Evolutionary conservation across 2,888 invertebrate genomes (phyloP).

Genomic region (Cremastinae sp.): DNA sequence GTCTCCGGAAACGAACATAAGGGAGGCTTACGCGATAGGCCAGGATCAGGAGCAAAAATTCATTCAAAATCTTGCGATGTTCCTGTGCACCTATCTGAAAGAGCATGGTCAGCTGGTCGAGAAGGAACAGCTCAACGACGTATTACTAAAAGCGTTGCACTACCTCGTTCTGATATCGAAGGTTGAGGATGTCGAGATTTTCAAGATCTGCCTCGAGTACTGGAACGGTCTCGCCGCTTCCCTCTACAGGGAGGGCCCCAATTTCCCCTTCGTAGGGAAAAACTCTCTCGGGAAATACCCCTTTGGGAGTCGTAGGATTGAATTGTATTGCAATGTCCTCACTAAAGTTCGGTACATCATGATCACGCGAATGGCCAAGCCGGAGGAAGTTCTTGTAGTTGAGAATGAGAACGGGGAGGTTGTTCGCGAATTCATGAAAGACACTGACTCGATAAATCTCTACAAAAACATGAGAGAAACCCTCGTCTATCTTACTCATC

Average conservation of each 20-base stretch:
- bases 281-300: constrained; percentile 80
- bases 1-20: constrained; percentile 94
- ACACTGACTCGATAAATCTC: constrained; percentile 99
- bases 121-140: constrained; percentile 88
- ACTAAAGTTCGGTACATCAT: constrained; percentile 96
- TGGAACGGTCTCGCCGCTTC: constrained; percentile 97
- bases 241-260: constrained; percentile 93
- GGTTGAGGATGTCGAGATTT: constrained; percentile 99
- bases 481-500: constrained; percentile 98
- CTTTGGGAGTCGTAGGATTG: no score
- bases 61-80: constrained; percentile 98
- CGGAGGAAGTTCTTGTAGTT: constrained; percentile 99
- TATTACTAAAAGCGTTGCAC: constrained; percentile 90
- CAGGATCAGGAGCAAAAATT: constrained; percentile 99
- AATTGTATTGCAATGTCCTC: constrained; percentile 89
- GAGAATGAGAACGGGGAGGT: constrained; percentile 99
- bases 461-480: constrained; percentile 99
- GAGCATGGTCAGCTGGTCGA: constrained; percentile 96
- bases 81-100: constrained; percentile 97
- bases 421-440: constrained; percentile 99
- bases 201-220: constrained; percentile 99
- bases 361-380: constrained; percentile 99
- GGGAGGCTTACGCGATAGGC: constrained; percentile 95
- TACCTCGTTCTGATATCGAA: constrained; percentile 96
- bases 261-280: constrained; percentile 77